phyloP scores from a whole-genome alignment of 2,113 vertebrate species.

The Telmatochromis brichardi region DNA sequence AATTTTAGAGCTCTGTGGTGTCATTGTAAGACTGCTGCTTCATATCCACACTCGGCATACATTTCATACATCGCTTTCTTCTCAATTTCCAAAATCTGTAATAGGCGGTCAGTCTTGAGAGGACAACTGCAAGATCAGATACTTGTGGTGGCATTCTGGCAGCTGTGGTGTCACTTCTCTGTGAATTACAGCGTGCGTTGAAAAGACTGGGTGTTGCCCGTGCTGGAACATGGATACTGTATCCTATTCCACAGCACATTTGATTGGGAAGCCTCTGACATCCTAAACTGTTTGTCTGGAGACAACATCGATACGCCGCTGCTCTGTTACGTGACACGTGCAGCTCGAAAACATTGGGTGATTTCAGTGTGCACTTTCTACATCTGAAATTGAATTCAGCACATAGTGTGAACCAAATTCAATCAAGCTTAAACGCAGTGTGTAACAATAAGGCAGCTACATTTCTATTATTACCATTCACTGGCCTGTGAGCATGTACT shows the following conservation, averaged over 20 bases:
- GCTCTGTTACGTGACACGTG: not conserved
- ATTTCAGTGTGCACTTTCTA: not conserved
- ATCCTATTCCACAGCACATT: constrained; percentile 23
- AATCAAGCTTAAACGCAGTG: not conserved
- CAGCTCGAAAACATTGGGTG: not conserved
- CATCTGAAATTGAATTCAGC: not conserved
- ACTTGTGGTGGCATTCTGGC: constrained; percentile 4
- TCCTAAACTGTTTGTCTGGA: not conserved
- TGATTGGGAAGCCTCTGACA: constrained; percentile 7
- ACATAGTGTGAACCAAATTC: not conserved
- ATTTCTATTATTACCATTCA: not conserved
- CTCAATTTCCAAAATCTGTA: not conserved
- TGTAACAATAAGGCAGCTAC: not conserved
- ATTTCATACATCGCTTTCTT: not conserved
- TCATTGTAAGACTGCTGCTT: constrained; percentile 4
- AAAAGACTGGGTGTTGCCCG: constrained; percentile 31
- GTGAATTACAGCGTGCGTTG: constrained; percentile 20
- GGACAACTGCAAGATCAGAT: constrained; percentile 6
- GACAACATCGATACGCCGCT: not conserved
- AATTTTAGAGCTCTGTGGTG: constrained; percentile 39
- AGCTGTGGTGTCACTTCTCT: constrained; percentile 20
- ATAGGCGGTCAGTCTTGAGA: not conserved
- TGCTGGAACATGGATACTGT: not conserved
- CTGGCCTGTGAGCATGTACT: not conserved
- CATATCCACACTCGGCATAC: not conserved